These are phyloP conservation scores for Dichetophora obliterata DNA, from an alignment of 2,888 invertebrate genomes.

Conservation along the genomic window DNA sequence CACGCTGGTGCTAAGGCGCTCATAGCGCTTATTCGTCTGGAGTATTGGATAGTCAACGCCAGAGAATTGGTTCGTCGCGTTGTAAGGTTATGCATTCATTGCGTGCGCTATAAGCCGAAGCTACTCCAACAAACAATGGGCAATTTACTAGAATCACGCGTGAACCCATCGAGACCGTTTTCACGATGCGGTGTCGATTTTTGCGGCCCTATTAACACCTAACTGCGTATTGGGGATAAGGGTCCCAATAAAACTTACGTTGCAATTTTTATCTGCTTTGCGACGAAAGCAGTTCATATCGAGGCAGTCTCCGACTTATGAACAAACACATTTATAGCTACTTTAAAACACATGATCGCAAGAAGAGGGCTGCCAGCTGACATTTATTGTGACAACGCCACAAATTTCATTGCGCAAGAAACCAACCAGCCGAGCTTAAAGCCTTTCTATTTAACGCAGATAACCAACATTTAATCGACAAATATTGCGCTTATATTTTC, in stretches of 20 bases:
- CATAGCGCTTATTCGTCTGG: constrained; percentile 39
- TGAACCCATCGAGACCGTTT: constrained; percentile 39
- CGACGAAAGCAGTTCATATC: constrained; percentile 42
- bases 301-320: constrained; percentile 42
- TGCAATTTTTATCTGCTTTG: neutral
- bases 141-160: constrained; percentile 24
- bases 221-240: constrained; percentile 35
- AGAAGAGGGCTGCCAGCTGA: neutral
- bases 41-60: constrained; percentile 36
- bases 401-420: neutral
- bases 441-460: constrained; percentile 19
- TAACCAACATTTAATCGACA: constrained; percentile 9
- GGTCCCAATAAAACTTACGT: constrained; percentile 35
- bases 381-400: constrained; percentile 26
- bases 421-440: constrained; percentile 25
- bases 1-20: constrained; percentile 44
- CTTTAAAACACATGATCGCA: constrained; percentile 19
- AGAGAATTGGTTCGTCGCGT: constrained; percentile 7
- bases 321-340: constrained; percentile 42
- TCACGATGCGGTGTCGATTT: constrained; percentile 39
- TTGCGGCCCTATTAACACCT: constrained; percentile 40
- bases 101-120: neutral
- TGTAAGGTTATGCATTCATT: constrained; percentile 2
- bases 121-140: neutral
- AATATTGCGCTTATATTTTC: constrained; percentile 5